phyloP scores from a whole-genome alignment of 2,113 vertebrate genomes.

The Zosterops hypoxanthus region DNA sequence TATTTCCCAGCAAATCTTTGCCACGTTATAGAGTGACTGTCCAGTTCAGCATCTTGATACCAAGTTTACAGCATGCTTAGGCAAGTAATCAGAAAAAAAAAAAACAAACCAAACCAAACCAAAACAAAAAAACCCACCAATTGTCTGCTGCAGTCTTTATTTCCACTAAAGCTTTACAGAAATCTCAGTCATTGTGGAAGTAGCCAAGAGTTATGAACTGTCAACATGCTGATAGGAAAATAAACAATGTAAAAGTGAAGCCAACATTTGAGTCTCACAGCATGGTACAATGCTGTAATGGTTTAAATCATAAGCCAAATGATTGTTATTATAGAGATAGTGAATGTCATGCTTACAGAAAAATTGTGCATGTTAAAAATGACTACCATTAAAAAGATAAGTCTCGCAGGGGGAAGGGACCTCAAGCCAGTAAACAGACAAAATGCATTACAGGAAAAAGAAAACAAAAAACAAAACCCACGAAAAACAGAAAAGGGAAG shows the following conservation, averaged over 20 bases:
- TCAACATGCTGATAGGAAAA: constrained; percentile 37
- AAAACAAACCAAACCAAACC: background rate
- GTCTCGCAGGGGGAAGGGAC: constrained; percentile 28
- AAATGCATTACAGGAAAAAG: background rate
- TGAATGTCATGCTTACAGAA: constrained; percentile 53
- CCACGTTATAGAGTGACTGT: background rate
- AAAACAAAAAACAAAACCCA: background rate
- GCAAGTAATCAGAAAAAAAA: background rate
- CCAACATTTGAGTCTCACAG: constrained; percentile 36
- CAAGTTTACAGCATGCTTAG: background rate
- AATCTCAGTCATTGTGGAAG: constrained; percentile 30
- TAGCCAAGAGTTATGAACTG: constrained; percentile 59
- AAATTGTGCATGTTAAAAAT: constrained; percentile 64
- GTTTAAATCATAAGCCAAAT: constrained; percentile 65
- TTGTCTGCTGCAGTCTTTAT: background rate
- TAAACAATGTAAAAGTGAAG: constrained; percentile 45
- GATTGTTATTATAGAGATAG: constrained; percentile 58
- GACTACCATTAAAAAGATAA: constrained; percentile 62
- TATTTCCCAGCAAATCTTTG: background rate
- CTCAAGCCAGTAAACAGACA: constrained; percentile 50
- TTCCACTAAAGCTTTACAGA: constrained; percentile 21
- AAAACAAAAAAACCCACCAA: background rate
- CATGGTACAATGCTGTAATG: constrained; percentile 27
- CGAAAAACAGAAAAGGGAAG: background rate
- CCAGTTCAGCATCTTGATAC: background rate